phyloP scores from a whole-genome alignment of 2,797 vertebrate species.

The Aldrovandia affinis region DNA sequence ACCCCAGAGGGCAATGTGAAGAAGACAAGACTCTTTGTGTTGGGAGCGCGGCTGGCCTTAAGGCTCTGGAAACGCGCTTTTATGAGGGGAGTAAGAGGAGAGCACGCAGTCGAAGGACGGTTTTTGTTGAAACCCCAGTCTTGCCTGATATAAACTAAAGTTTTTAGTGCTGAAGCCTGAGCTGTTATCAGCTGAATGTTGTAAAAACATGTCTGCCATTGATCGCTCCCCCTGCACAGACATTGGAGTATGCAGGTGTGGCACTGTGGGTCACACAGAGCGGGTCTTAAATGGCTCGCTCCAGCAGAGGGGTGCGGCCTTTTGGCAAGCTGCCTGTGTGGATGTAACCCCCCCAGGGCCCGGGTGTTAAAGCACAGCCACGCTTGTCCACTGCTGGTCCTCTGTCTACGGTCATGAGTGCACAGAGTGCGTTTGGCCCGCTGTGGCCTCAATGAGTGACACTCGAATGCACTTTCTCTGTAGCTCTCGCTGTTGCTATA shows the following conservation, averaged over 20 bases:
- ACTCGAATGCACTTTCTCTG: neutral
- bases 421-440: neutral
- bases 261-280: neutral
- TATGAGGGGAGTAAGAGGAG: slow-evolving; percentile 14
- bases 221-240: slow-evolving; percentile 13
- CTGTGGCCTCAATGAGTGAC: neutral
- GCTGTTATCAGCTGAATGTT: neutral
- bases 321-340: neutral
- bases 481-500: neutral
- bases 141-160: neutral
- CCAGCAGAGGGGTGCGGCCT: neutral
- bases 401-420: neutral
- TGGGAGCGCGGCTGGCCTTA: neutral
- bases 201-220: slow-evolving; percentile 18
- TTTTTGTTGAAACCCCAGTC: neutral
- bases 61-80: neutral
- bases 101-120: neutral
- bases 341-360: too few species aligned
- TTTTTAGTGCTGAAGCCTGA: neutral
- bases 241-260: neutral
- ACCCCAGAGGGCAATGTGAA: neutral
- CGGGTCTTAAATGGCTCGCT: neutral
- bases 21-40: neutral
- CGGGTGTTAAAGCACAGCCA: neutral
- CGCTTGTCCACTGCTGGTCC: neutral